Base-by-base conservation (phyloP, 2,113 vertebrate genomes). In the Hepsetus odoe region DNA sequence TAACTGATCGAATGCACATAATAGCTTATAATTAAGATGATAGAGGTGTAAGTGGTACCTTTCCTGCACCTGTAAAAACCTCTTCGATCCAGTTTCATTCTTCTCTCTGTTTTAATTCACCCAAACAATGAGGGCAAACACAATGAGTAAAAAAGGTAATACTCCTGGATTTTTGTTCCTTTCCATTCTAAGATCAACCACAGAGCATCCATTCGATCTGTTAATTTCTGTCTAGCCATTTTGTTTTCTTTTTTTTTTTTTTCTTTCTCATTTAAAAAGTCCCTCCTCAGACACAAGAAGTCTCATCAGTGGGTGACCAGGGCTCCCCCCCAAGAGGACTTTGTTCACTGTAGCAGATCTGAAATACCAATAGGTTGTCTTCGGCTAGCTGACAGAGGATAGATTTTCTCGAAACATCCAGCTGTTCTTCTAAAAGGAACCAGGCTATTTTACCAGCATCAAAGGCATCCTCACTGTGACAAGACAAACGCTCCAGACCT, bases 281-380 rank as follows among this genome's bases (percentile, higher is more conserved):
- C 51, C n/a, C 70, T 51, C 35, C 51, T 65, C 33, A 75, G 76
- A 65, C 67, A 53, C 81, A 80, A 83, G 76, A 76, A 64, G 80
- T 55, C 74, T 78, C 32, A 58, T 59, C 82, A 32, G 80, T 65
- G 72, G 71, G 61, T 72, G 77, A 82, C 74, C 65, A 20, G 58
- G 28, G 53, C 67, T 83, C 83, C 77, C 74, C 72, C 55, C 20
- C 8, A 28, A 64, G 78, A 65, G 59, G 49, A 78, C 83, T 83
- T 85, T 82, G 46, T 75, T 86, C 79, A 49, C 74, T 44, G 53
- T 72, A 44, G 79, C 46, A 32, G 64, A 79, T 84, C 72, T 84
- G 67, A 85, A 84, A 86, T 87, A 84, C 77, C 86, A 83, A 88
- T 87, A 87, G 88, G 86, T 85, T 85, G 76, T 72, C 68, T 72